phyloP scores from a whole-genome alignment of 2,888 invertebrate genomes.

The Ernsta delagoae region DNA sequence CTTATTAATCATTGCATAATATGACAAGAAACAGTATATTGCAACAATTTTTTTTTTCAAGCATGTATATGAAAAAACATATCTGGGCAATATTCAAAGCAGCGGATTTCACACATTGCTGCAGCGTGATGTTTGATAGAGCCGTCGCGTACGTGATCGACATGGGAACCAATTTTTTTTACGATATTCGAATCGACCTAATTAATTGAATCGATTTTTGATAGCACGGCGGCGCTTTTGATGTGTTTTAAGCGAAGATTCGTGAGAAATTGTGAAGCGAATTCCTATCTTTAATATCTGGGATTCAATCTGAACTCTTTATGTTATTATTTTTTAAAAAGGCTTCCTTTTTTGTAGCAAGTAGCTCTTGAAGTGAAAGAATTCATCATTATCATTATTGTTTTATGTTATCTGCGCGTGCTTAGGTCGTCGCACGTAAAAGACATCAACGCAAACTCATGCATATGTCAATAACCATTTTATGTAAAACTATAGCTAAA shows the following conservation, averaged over 20 bases:
- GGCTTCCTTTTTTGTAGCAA: too few species aligned
- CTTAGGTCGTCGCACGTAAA: background rate
- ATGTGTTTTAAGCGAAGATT: constrained; percentile 14
- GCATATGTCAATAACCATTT: background rate
- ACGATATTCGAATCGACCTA: constrained; percentile 31
- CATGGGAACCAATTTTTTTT: constrained; percentile 46
- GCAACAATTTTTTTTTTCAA: too few species aligned
- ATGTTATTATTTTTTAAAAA: background rate
- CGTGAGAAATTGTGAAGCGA: constrained; percentile 12
- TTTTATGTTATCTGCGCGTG: too few species aligned
- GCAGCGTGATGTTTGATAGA: constrained; percentile 47
- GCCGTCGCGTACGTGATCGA: constrained; percentile 48
- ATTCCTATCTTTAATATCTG: background rate
- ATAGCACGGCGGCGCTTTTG: constrained; percentile 21
- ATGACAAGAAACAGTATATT: too few species aligned
- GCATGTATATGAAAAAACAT: background rate
- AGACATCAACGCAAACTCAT: constrained; percentile 1
- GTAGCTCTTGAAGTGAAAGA: too few species aligned
- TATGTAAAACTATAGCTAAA: too few species aligned
- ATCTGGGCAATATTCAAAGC: background rate
- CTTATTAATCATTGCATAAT: too few species aligned
- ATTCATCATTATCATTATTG: background rate
- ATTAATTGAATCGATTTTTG: constrained; percentile 37
- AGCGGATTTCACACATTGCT: background rate
- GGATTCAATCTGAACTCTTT: background rate